Percentiles rank a stretch among this genome's conserved stretches.
Conservation (phyloP, 2,797 vertebrate species). For the Thamnophis elegans region DNA sequence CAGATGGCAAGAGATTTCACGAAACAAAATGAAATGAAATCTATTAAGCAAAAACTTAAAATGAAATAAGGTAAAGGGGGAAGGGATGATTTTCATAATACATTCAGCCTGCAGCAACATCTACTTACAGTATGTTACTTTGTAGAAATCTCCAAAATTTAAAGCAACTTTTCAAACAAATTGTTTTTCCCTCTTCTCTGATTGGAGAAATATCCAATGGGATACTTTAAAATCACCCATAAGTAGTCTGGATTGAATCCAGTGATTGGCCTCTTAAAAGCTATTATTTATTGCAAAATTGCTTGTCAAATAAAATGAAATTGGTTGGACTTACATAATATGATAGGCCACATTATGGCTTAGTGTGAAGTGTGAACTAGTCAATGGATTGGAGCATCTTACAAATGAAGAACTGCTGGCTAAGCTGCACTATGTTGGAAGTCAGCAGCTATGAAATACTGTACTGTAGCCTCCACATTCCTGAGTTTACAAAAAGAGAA, state of each 20-base stretch:
- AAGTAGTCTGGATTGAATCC: background rate
- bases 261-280: background rate
- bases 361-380: background rate
- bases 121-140: background rate
- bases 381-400: background rate
- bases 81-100: background rate
- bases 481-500: background rate
- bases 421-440: background rate
- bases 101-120: background rate
- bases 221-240: background rate
- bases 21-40: background rate
- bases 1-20: background rate
- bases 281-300: background rate
- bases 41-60: background rate
- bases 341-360: background rate
- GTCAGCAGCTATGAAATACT: background rate
- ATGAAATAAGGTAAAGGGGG: background rate
- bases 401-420: background rate
- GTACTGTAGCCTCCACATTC: background rate
- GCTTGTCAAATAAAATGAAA: background rate
- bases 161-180: background rate
- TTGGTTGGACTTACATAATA: background rate
- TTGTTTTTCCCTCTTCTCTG: background rate
- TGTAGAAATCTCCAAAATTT: background rate
- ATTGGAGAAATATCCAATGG: background rate